Conservation (phyloP, 2,888 invertebrate species). For the Steromphala cineraria region DNA sequence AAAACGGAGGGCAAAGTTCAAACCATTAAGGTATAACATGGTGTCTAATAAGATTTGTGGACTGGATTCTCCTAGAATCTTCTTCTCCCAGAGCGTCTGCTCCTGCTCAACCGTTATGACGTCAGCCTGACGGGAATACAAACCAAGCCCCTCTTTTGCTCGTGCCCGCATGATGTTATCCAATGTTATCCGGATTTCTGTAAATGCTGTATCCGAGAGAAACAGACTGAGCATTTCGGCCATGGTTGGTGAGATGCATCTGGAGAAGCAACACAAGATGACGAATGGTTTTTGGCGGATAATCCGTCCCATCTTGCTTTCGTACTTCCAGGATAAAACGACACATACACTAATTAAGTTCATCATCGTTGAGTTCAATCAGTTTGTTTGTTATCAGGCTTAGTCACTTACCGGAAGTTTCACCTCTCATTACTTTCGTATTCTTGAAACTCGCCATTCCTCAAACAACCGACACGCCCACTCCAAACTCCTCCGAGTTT, state of each 20-base stretch:
- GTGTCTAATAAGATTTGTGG: too few species aligned
- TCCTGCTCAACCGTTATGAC: too few species aligned
- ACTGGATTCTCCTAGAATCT: not conserved
- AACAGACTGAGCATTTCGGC: not conserved
- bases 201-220: not conserved
- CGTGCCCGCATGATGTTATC: too few species aligned
- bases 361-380: not conserved
- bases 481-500: not conserved
- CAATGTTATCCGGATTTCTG: too few species aligned
- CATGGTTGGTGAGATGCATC: not conserved
- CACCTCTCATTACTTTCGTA: not conserved
- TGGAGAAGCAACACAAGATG: too few species aligned
- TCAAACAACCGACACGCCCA: conserved; percentile 15
- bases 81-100: conserved; percentile 7
- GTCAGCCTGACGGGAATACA: not conserved
- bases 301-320: too few species aligned
- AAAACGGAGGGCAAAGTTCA: too few species aligned
- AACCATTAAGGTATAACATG: too few species aligned
- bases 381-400: too few species aligned
- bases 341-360: conserved; percentile 9
- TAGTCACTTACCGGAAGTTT: not conserved
- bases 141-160: not conserved
- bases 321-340: not conserved
- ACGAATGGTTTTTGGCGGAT: too few species aligned
- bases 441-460: not conserved